Conservation (phyloP, 2,797 vertebrate genomes). For the Mus minutoides region DNA sequence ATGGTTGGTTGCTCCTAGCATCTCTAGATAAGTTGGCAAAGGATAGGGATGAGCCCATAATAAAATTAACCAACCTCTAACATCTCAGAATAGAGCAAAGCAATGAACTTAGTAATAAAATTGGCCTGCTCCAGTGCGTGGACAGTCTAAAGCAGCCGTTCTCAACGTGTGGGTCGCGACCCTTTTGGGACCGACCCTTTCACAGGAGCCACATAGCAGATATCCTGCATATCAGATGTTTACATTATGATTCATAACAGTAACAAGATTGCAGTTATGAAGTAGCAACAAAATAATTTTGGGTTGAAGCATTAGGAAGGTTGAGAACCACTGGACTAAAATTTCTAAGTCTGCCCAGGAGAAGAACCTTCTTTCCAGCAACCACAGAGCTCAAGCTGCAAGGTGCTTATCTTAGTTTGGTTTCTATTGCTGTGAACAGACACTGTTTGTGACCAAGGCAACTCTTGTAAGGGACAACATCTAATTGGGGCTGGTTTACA, state of each 20-base stretch:
- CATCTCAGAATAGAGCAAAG: not conserved
- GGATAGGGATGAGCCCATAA: not conserved
- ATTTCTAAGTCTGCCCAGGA: not conserved
- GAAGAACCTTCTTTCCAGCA: not conserved
- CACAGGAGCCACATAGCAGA: not conserved
- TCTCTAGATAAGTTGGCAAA: not conserved
- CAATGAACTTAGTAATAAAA: not conserved
- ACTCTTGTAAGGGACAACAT: too few relatives aligned
- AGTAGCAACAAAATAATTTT: not conserved
- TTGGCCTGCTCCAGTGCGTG: not conserved
- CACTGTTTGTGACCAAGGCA: too few relatives aligned
- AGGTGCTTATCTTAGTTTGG: not conserved
- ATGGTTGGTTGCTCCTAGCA: not conserved
- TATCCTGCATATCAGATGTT: not conserved
- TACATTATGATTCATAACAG: not conserved
- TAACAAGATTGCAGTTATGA: not conserved
- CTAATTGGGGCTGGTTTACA: too few relatives aligned
- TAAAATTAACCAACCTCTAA: not conserved
- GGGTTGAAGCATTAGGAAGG: not conserved
- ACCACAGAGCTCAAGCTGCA: not conserved
- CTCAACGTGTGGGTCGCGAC: not conserved
- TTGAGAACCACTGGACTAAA: not conserved
- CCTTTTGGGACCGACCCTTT: not conserved
- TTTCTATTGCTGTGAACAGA: too few relatives aligned
- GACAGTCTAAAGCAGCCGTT: not conserved